Conservation (phyloP, 2,797 vertebrate species). For the Galaxias olidus region DNA sequence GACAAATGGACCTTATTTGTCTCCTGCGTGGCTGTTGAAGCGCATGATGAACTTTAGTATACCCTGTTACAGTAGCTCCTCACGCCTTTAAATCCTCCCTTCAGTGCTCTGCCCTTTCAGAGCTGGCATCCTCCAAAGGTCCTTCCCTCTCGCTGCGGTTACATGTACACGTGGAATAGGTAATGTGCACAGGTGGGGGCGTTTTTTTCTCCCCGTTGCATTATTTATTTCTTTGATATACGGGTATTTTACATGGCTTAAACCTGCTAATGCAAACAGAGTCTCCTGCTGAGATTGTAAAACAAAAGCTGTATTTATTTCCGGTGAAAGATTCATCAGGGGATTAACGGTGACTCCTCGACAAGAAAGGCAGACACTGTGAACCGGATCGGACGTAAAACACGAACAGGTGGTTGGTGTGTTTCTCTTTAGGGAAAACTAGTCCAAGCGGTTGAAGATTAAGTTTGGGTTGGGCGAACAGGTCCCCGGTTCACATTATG, state of each 20-base stretch:
- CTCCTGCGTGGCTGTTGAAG: slow-evolving; percentile 54
- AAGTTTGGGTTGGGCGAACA: slow-evolving; percentile 27
- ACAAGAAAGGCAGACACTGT: slow-evolving; percentile 19
- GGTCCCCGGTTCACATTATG: slow-evolving; percentile 29
- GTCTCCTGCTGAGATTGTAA: neutral
- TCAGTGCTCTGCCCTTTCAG: slow-evolving; percentile 58
- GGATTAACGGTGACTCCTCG: slow-evolving; percentile 32
- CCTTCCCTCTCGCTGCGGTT: slow-evolving; percentile 41
- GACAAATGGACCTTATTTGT: slow-evolving; percentile 43
- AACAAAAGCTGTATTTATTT: slow-evolving; percentile 23
- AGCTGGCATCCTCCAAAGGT: slow-evolving; percentile 55
- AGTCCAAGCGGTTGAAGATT: neutral
- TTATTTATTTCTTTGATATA: slow-evolving; percentile 25
- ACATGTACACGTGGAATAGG: slow-evolving; percentile 55
- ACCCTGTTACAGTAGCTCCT: slow-evolving; percentile 32
- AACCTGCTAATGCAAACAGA: slow-evolving; percentile 25
- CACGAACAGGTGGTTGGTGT: neutral
- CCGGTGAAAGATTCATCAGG: slow-evolving; percentile 31
- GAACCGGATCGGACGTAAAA: slow-evolving; percentile 1
- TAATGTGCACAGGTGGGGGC: slow-evolving; percentile 37
- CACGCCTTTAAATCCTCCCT: slow-evolving; percentile 52
- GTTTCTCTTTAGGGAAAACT: neutral
- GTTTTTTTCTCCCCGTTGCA: slow-evolving; percentile 13
- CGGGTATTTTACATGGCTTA: slow-evolving; percentile 11
- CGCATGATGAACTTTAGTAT: slow-evolving; percentile 56